Base-by-base conservation (phyloP, 37 sponge, comb jelly and placozoan genomes). In the Tethya wilhelma region DNA sequence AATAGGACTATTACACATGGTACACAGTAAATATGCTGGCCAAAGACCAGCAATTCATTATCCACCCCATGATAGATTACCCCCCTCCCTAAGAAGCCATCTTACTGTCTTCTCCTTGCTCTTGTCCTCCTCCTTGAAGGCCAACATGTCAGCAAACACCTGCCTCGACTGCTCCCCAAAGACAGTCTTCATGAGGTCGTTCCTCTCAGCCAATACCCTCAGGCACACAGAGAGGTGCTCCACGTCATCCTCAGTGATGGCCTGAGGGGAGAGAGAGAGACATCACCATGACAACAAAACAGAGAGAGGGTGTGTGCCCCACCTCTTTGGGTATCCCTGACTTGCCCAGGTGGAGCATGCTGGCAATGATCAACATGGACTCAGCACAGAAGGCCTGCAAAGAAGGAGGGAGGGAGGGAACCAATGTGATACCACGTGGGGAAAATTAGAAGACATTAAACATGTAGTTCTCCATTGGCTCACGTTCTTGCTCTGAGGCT, bases 311-410 rank as follows among this genome's bases (percentile, higher is more conserved):
- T 7, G 37, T 58, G 3, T 9, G 25, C 11, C 63, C 32, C 14
- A 92, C 89, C 90, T 97, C 92, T 79, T 96, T 99, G 2, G 95
- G 93, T 23, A 96, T 78, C 2, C 90, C 86, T 53, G 97, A 94
- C 44, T 74, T 77, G 4, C 99, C 99, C 1, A 99, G 87, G 67
- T 96, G 95, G 45, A 99, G 86, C 44, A 99, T 88, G 60, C 91
- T 88, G 14, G 99, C 88, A 20, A 99, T 87, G 37, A 96, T 86
- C 62, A 99, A 77, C 99, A 99, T 99, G 42, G 86, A 91, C 53
- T 96, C 91, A 1, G 89, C 99, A 72, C 81, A 79, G 33, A 99
- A 90, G 23, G 82, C 78, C 93, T 95, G 56, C 29, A 74, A 56
- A 68, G 77, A 81, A 26, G 33, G 44, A 40, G 40, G 1, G 44